Base-by-base conservation (phyloP, 1,140 invertebrate species). In the Bombus picipes region DNA sequence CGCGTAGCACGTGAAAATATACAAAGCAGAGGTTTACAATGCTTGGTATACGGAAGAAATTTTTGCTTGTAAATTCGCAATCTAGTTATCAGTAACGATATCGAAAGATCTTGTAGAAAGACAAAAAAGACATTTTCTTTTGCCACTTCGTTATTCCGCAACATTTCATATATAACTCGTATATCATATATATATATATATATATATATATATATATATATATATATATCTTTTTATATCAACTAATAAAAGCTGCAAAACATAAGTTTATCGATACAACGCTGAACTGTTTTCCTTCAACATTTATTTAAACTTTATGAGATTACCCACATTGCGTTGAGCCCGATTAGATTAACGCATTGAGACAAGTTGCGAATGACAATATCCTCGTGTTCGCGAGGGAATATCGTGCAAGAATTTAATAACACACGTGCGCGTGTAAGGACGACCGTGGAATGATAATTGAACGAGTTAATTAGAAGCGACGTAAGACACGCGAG, bases 381-480 rank as follows among this genome's bases (percentile, higher is more conserved):
- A 32, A 59, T 34, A 59, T 34, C n/a, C 8, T 3, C 22, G 53
- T 22, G 8, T 3, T 57, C 9, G 8, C 34, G 10, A 34, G 2
- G 13, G 25, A 87, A 87, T 68, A n/a, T 32, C 47, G 79, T 66
- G 62, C 81, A 65, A 53, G 74, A 82, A 86, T 87, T 83, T 80
- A 87, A 87, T 89, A 89, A 89, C 18, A 75, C 59, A 59, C 37
- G 68, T 18, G 32, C 84, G 47, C 66, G 74, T 84, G 86, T 72
- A 39, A 72, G 43, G 78, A 72, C 65, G 85, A 71, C 71, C 85
- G 87, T 87, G 80, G 81, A 91, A 85, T 83, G 80, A 87, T 94
- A 93, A 94, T 94, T 93, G 89, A 88, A 78, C 88, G 57, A 87
- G 87, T 83, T 93, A 94, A 94, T 94, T 92, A 91, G 87, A 83